Conservation (phyloP, 2,888 invertebrate species). For the Julus scanicus region DNA sequence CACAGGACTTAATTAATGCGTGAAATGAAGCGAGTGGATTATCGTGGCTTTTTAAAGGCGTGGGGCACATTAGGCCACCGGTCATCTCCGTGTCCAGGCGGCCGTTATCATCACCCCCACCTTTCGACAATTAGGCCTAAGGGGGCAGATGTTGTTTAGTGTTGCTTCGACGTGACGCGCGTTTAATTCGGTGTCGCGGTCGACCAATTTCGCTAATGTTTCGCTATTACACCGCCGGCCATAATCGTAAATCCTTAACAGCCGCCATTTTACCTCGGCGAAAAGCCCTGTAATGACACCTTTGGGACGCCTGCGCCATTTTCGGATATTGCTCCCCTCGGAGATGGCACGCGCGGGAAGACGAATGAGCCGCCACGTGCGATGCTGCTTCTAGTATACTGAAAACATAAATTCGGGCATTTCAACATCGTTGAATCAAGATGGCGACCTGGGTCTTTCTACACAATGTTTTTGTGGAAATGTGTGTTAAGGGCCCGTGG, state of each 20-base stretch:
- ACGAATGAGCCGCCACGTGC: background rate
- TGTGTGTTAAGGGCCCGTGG: too few species aligned
- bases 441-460: too few species aligned
- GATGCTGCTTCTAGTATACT: background rate
- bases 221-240: background rate
- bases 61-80: background rate
- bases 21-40: conserved; percentile 9
- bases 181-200: conserved; percentile 9
- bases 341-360: background rate
- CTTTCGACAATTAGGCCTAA: background rate
- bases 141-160: background rate
- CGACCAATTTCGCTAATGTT: conserved; percentile 15
- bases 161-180: background rate
- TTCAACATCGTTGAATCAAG: too few species aligned
- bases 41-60: conserved; percentile 6
- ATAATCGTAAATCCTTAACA: conserved; percentile 10
- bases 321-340: background rate
- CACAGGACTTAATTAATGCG: conserved; percentile 23
- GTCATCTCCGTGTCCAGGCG: background rate
- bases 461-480: too few species aligned
- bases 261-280: background rate
- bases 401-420: background rate
- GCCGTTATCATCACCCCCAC: background rate
- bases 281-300: background rate
- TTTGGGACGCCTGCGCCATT: background rate